Evolutionary conservation across 2,888 invertebrate species (phyloP), one percentile per base, ranked within the genome.

Genomic region (Marasmarcha lunaedactyla): DNA sequence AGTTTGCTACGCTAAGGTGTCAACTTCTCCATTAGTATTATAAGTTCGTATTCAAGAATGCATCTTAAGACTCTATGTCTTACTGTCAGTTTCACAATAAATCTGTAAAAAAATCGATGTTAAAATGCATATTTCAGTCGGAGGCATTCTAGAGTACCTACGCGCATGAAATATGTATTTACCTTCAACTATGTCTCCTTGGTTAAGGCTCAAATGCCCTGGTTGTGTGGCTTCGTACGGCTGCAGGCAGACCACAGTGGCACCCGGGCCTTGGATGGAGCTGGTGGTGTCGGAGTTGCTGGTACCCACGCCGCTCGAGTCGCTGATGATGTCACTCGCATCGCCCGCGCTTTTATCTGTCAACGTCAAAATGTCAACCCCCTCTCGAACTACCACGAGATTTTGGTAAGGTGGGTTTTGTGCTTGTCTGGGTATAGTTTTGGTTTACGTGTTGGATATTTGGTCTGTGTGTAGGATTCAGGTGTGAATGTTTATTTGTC

Each of bases 111-210:
- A n/a, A n/a, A n/a, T n/a, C n/a, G n/a, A n/a, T n/a, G n/a, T n/a
- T n/a, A n/a, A n/a, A n/a, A n/a, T n/a, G n/a, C n/a, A n/a, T n/a
- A n/a, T n/a, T n/a, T n/a, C n/a, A n/a, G n/a, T n/a, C n/a, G n/a
- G n/a, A n/a, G n/a, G n/a, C n/a, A n/a, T n/a, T n/a, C n/a, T n/a
- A n/a, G n/a, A n/a, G n/a, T n/a, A n/a, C n/a, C n/a, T n/a, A n/a
- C n/a, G n/a, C n/a, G n/a, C 20, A 3, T 20, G 20, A 5, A 20
- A 7, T 20, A 20, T n/a, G 30, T n/a, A 30, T 3, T 48, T 68
- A 81, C 94, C 95, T 90, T 96, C 95, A 48, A 97, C 88, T 47
- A 96, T 92, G 69, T 97, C 96, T 42, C 96, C 97, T 63, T 92
- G 92, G 62, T 89, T 89, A 53, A 97, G 89, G 46, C 89, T 86